Conservation (phyloP, 1,140 invertebrate species). For the Tetragonula clypearis region DNA sequence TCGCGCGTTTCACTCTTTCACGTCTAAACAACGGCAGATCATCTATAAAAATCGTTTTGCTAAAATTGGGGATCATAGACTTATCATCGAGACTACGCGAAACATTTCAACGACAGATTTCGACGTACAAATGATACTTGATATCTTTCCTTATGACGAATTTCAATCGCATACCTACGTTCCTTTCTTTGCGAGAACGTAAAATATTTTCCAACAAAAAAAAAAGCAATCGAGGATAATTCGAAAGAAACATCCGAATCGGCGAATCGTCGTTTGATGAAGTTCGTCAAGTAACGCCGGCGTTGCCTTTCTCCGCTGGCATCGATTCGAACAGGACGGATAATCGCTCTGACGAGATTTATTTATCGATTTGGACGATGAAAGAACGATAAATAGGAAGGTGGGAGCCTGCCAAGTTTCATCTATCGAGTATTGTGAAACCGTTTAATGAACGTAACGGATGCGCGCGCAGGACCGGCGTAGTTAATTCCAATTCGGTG, state of each 20-base stretch:
- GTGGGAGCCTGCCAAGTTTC: slow-evolving; percentile 37
- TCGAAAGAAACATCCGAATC: neutral
- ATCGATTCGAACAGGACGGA: neutral
- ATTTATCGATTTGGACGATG: slow-evolving; percentile 33
- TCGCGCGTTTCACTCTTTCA: neutral
- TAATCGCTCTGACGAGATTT: slow-evolving; percentile 34
- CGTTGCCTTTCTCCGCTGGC: neutral
- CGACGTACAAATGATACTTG: no score
- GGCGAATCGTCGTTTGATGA: slow-evolving; percentile 5
- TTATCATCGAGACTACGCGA: no score
- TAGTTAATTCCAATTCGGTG: slow-evolving; percentile 50
- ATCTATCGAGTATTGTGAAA: slow-evolving; percentile 54
- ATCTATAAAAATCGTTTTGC: neutral
- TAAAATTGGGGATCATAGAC: neutral
- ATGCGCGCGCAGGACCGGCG: slow-evolving; percentile 19
- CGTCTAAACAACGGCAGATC: neutral
- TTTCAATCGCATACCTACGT: neutral
- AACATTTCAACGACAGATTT: no score
- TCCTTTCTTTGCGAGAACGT: neutral
- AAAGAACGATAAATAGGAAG: slow-evolving; percentile 53
- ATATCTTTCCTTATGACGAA: no score
- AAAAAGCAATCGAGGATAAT: neutral
- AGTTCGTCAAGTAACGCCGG: slow-evolving; percentile 14
- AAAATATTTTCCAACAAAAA: neutral
- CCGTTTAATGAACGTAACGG: slow-evolving; percentile 52